phyloP scores from a whole-genome alignment of 2,797 vertebrate genomes.

The Coregonus suidteri region DNA sequence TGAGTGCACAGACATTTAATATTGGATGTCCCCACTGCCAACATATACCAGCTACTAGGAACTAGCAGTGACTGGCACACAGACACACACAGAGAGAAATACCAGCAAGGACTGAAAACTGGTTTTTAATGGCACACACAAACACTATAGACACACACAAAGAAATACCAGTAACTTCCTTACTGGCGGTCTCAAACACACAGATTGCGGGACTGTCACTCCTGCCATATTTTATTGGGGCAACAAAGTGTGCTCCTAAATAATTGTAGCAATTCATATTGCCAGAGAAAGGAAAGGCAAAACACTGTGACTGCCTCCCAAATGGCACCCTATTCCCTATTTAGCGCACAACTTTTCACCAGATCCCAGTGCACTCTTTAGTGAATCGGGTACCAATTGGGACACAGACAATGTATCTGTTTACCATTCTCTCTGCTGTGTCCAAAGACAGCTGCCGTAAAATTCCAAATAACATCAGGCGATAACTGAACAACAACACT shows the following conservation, averaged over 20 bases:
- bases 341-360: neutral
- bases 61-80: too few species aligned
- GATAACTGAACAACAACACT: slow-evolving; percentile 48
- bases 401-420: slow-evolving; percentile 8
- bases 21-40: slow-evolving; percentile 32
- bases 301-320: neutral
- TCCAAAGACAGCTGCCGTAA: slow-evolving; percentile 44
- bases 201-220: neutral
- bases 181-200: neutral
- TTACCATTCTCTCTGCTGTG: slow-evolving; percentile 33
- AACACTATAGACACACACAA: too few species aligned
- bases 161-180: neutral
- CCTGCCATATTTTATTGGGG: slow-evolving; percentile 18
- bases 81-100: too few species aligned
- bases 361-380: neutral
- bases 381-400: neutral
- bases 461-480: slow-evolving; percentile 53
- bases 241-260: slow-evolving; percentile 38
- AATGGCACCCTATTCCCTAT: neutral
- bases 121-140: too few species aligned
- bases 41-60: slow-evolving; percentile 9
- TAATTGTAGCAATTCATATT: slow-evolving; percentile 48
- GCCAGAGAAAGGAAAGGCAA: slow-evolving; percentile 28
- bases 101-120: too few species aligned
- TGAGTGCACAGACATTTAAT: slow-evolving; percentile 46